These are phyloP conservation scores for Microchirus variegatus DNA, from an alignment of 2,797 vertebrate genomes.

Conservation along the genomic window DNA sequence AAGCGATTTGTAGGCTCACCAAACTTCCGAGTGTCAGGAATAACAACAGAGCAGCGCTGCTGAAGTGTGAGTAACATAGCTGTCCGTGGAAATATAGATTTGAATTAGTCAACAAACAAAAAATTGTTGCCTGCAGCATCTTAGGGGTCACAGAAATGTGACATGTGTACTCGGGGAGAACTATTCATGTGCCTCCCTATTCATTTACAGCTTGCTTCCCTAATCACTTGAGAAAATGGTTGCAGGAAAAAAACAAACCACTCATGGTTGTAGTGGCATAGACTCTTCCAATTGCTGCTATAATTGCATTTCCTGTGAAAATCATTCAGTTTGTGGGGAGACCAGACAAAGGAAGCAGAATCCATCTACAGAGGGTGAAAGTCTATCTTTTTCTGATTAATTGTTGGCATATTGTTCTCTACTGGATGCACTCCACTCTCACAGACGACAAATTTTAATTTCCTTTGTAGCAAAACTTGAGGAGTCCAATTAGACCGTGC, in stretches of 20 bases:
- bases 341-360: conserved; percentile 61
- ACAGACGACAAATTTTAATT: conserved; percentile 66
- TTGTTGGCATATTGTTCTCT: conserved; percentile 76
- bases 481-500: conserved; percentile 35
- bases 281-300: conserved; percentile 61
- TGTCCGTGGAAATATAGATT: conserved; percentile 35
- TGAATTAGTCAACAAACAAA: conserved; percentile 40
- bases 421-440: conserved; percentile 67
- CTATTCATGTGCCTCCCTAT: conserved; percentile 70
- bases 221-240: conserved; percentile 82
- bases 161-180: conserved; percentile 54
- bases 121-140: conserved; percentile 46
- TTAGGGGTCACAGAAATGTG: conserved; percentile 59
- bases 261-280: conserved; percentile 68
- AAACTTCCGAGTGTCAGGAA: conserved; percentile 19
- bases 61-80: conserved; percentile 34
- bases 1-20: conserved; percentile 16
- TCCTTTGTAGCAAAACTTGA: conserved; percentile 52
- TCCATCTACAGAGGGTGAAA: conserved; percentile 60
- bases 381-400: conserved; percentile 74
- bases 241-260: conserved; percentile 72
- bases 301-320: conserved; percentile 79
- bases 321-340: conserved; percentile 65
- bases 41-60: conserved; percentile 37
- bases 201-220: conserved; percentile 74